Base-by-base conservation (phyloP, 2,797 vertebrate species). In the Cygnus olor region DNA sequence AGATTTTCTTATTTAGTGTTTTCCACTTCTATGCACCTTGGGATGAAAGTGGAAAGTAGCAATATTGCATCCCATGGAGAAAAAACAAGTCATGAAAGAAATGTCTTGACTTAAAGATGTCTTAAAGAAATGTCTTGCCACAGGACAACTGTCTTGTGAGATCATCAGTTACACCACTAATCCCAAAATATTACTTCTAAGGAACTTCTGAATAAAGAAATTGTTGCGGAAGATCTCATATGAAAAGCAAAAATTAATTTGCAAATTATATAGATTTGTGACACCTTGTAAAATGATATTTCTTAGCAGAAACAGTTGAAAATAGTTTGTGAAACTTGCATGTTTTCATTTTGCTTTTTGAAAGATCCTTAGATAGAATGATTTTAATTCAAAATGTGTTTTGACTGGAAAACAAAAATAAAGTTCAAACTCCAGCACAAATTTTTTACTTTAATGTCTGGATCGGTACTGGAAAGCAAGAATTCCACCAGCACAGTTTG, bases 41-140 rank as follows among this genome's bases (percentile, higher is more conserved):
- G 18, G 11, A 70, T 79, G 68, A 65, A 68, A 44, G 34, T 10
- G 6, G 14, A 61, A 88, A 77, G 30, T 25, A 86, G 4, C 7
- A 57, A 30, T 22, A 17, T 3, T 36, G 6, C 0, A 2, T 78
- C 30, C 30, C 44, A 2, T 1, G n/a, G 32, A 66, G 22, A 40
- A 51, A 25, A 51, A 51, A 51, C 25, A 51, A 51, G 13, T 51
- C 49, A 51, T 51, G 49, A 51, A 51, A 80, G 56, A 86, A 58
- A 49, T 8, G 1, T 12, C 25, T 13, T 15, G 13, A 49, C 47
- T 13, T 24, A 24, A 49, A 49, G 47, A 49, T 24, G 47, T 49
- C 47, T 49, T 49, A 51, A 51, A 79, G 56, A 86, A 61, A 49
- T 6, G 1, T 12, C 25, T 13, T 13, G 11, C 36, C 24, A 27